A percentile compares a stretch with the other conserved stretches of the same genome.
phyloP scores from a whole-genome alignment of 2,797 vertebrate species.

The Neopelma chrysocephalum region DNA sequence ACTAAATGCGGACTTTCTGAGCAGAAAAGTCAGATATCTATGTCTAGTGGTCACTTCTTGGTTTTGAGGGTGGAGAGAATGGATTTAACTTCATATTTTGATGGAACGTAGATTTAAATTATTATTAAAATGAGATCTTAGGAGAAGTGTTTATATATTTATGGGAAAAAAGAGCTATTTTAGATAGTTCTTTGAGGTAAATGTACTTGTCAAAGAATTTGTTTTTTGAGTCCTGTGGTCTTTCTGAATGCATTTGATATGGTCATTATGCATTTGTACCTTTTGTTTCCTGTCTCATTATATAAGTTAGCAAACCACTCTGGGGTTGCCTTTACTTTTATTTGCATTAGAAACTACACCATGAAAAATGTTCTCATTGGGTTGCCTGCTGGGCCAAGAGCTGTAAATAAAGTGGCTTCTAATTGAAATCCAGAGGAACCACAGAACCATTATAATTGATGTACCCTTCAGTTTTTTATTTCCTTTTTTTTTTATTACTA shows the following conservation, averaged over 20 bases:
- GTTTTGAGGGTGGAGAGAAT: background rate
- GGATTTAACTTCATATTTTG: background rate
- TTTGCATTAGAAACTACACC: slow-evolving; percentile 30
- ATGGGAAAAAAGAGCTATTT: background rate
- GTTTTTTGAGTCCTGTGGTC: background rate
- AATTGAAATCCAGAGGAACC: slow-evolving; percentile 34
- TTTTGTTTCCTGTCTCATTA: slow-evolving; percentile 42
- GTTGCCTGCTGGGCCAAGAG: background rate
- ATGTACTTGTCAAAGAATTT: background rate
- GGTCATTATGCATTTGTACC: background rate
- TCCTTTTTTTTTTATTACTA: background rate
- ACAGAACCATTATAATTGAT: background rate
- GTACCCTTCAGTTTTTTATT: background rate
- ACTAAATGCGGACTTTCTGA: background rate
- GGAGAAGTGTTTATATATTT: background rate
- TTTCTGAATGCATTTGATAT: background rate
- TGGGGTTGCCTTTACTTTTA: slow-evolving; percentile 36
- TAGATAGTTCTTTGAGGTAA: background rate
- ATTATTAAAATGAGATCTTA: background rate
- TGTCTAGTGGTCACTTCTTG: background rate
- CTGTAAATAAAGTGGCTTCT: slow-evolving; percentile 46
- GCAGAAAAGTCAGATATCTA: background rate
- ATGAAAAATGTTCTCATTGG: background rate
- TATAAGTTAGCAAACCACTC: slow-evolving; percentile 40
- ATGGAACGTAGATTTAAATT: background rate